Percentiles rank a stretch among this genome's conserved stretches.
Conservation (phyloP, 2,113 vertebrate genomes). For the Cichladusa arquata region DNA sequence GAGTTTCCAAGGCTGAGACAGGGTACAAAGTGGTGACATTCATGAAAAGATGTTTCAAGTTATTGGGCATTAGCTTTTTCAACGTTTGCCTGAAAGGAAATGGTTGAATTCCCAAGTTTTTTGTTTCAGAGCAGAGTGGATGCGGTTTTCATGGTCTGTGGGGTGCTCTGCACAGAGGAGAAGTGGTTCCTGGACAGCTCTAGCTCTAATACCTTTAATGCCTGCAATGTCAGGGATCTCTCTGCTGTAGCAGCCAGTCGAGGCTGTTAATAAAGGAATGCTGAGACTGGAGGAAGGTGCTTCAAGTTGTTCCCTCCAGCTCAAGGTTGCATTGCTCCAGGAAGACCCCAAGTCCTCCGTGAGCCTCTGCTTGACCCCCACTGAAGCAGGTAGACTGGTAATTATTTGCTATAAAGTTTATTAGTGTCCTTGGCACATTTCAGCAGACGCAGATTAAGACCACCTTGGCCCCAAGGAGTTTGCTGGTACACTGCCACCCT, state of each 20-base stretch:
- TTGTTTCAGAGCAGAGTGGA: not conserved
- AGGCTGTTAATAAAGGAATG: not conserved
- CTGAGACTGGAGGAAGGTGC: not conserved
- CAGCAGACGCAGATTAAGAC: slow-evolving; percentile 50
- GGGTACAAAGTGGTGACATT: not conserved
- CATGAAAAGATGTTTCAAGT: not conserved
- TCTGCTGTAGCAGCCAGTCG: not conserved
- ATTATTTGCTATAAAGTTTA: slow-evolving; percentile 52
- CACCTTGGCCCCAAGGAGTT: slow-evolving; percentile 69
- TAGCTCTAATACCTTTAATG: not conserved
- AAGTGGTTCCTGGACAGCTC: not conserved
- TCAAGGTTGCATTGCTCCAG: not conserved
- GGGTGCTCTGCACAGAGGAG: not conserved
- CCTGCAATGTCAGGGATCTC: not conserved
- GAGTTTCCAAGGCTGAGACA: not conserved
- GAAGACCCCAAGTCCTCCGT: not conserved
- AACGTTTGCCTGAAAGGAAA: not conserved
- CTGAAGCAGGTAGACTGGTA: slow-evolving; percentile 28
- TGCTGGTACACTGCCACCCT: slow-evolving; percentile 69
- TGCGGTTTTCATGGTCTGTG: not conserved
- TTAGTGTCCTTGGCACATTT: slow-evolving; percentile 62
- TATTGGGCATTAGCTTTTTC: not conserved
- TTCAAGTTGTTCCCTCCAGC: not conserved
- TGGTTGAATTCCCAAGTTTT: not conserved
- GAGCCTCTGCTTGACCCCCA: not conserved